Conservation (phyloP, 2,113 vertebrate species). For the Tragelaphus imberbis region DNA sequence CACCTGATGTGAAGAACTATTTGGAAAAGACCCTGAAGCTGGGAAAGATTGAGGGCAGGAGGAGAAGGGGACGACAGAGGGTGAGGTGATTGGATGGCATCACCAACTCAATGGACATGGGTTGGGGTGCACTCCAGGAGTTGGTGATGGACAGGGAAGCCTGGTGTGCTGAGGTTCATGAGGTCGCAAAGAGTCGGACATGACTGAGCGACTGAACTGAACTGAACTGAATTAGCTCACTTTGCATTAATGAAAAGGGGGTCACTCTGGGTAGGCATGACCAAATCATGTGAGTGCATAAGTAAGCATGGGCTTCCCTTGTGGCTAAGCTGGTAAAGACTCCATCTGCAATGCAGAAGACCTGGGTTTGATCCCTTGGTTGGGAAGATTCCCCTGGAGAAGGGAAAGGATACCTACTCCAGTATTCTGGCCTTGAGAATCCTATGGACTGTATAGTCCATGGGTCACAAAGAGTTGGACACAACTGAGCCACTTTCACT, state of each 20-base stretch:
- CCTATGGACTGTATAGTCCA: neutral
- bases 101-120: too few relatives aligned
- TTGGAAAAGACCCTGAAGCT: neutral
- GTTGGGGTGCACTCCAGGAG: too few relatives aligned
- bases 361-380: neutral
- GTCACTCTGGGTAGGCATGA: neutral
- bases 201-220: neutral
- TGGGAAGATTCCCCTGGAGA: neutral
- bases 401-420: neutral
- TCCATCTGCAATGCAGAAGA: neutral
- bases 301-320: neutral
- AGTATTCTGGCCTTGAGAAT: neutral
- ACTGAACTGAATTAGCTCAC: neutral
- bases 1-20: neutral
- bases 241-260: neutral
- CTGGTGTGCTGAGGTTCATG: too few relatives aligned
- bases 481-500: neutral
- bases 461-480: neutral
- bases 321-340: neutral
- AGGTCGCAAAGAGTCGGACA: too few relatives aligned
- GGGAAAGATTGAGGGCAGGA: neutral
- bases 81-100: too few relatives aligned
- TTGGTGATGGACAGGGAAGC: too few relatives aligned
- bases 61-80: too few relatives aligned
- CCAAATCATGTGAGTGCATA: neutral